phyloP scores from a whole-genome alignment of 64 coral and sea anemone species.

The Cladopsammia gracilis region DNA sequence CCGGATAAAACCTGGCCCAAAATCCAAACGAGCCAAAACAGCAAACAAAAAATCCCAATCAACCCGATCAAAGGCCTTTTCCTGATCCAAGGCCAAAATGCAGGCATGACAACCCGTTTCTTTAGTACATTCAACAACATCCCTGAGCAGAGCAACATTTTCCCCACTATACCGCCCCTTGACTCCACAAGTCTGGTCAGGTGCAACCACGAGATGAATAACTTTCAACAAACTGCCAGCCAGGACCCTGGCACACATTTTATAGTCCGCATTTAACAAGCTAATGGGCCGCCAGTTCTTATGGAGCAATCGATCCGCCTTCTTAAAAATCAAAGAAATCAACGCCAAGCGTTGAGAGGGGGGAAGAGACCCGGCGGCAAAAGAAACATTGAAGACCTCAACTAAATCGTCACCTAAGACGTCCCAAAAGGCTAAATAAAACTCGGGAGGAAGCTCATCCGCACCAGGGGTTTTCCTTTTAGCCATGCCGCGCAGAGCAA shows the following conservation, averaged over 20 bases:
- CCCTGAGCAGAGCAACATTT: neutral
- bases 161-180: conserved; percentile 33
- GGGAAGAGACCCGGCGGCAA: neutral
- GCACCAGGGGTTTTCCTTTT: neutral
- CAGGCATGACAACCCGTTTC: neutral
- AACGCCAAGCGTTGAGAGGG: no score
- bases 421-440: no score
- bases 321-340: no score
- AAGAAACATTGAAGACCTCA: neutral
- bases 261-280: no score
- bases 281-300: no score
- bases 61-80: no score
- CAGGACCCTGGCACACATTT: conserved; percentile 6
- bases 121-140: neutral
- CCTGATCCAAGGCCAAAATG: no score
- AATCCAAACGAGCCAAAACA: neutral
- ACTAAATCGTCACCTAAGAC: conserved; percentile 3
- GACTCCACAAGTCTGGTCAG: conserved; percentile 21
- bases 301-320: no score
- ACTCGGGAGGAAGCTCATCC: no score
- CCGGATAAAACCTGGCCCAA: neutral
- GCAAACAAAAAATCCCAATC: conserved; percentile 9
- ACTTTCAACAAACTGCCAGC: neutral
- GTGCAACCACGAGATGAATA: neutral
- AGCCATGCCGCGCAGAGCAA: neutral